Evolutionary conservation across 2,797 vertebrate genomes (phyloP), one percentile per base, ranked within the genome.

Genomic region (Gymnoscopelus microlampas): DNA sequence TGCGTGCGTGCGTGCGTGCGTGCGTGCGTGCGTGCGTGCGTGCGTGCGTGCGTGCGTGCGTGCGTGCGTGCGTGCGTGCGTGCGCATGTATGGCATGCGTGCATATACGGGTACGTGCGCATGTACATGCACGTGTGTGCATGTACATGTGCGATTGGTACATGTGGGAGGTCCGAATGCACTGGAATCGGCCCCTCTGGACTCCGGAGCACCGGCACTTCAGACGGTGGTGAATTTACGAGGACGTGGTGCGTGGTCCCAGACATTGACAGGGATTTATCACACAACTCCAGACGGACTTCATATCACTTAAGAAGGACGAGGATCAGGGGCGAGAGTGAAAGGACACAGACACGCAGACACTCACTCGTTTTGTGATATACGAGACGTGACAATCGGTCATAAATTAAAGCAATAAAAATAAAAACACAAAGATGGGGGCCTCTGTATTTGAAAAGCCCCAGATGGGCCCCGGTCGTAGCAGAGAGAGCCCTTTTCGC

Each of bases 331-430:
- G 39, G 39, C 39, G 14, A 54, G 23, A 44, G 66, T 53, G 60
- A 76, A 76, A 53, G 60, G 53, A 24, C 58, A 65, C 63, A 56
- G 29, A 71, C 63, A 77, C 72, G 19, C 59, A 54, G 51, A 57
- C 15, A 56, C 58, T 73, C 57, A 51, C 60, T 63, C 60, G 62
- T 70, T 66, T 76, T 47, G 29, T 85, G 84, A 88, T 87, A 85
- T 85, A 87, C 58, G 82, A 85, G 76, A 67, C 65, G 69, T 85
- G 82, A 86, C 80, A 35, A 67, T 79, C 67, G 62, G 70, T 69
- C 79, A 32, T 91, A 91, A 92, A 93, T 90, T 76, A 84, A 39
- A 76, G 73, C 79, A 68, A 77, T 89, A 88, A 92, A 87, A 60
- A 71, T 44, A 64, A 89, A 67, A 26, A 63, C 10, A 53, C 84